These are phyloP conservation scores for Porites cylindrica DNA, from an alignment of 92 coral and sea anemone species.

Conservation along the genomic window DNA sequence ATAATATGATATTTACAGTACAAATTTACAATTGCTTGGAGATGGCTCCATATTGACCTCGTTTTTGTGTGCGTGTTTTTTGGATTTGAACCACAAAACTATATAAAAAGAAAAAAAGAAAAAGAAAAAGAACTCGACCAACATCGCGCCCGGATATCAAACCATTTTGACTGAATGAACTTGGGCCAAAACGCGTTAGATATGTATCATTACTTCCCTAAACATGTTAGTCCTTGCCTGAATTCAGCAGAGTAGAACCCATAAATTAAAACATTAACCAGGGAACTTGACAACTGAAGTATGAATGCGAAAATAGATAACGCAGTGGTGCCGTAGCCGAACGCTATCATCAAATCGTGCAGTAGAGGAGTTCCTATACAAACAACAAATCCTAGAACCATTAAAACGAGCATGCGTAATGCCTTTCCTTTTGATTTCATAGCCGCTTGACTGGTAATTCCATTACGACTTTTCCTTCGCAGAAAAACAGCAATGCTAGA, in stretches of 20 bases:
- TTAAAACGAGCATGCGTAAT: slow-evolving; percentile 21
- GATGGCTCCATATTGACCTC: no score
- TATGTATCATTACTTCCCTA: no score
- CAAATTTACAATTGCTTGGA: no score
- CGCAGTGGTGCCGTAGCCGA: background rate
- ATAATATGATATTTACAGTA: no score
- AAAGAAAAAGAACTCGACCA: no score
- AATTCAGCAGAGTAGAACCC: slow-evolving; percentile 33
- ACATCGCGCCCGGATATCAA: no score
- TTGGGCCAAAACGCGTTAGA: background rate
- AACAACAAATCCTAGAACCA: slow-evolving; percentile 30
- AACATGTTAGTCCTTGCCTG: background rate
- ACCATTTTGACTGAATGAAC: no score
- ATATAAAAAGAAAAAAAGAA: no score
- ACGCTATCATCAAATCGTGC: slow-evolving; percentile 1
- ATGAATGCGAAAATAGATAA: background rate
- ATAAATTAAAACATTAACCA: slow-evolving; percentile 19
- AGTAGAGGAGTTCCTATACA: slow-evolving; percentile 15
- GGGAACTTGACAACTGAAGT: slow-evolving; percentile 15
- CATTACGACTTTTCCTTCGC: slow-evolving; percentile 35
- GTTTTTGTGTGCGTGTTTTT: no score
- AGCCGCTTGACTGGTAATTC: slow-evolving; percentile 12
- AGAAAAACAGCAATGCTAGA: slow-evolving; percentile 16
- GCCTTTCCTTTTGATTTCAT: slow-evolving; percentile 34
- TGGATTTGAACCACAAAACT: no score